These are phyloP conservation scores for Dioctria rufipes DNA, from an alignment of 2,888 invertebrate species.

Conservation along the genomic window DNA sequence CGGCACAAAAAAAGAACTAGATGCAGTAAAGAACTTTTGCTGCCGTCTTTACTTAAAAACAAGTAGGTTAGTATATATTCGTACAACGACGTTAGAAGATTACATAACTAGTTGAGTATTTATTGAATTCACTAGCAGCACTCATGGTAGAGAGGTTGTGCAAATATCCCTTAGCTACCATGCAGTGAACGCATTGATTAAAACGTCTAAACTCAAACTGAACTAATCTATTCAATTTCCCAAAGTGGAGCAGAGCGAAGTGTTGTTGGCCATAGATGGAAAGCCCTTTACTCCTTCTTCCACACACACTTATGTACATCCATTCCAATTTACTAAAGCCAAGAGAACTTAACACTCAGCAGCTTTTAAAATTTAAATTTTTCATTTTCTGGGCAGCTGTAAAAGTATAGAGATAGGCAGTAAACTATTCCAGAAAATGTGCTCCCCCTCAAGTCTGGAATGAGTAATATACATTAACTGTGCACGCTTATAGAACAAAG, in stretches of 20 bases:
- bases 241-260: background rate
- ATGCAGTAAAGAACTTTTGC: no score
- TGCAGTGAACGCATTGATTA: slow-evolving; percentile 4
- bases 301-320: no score
- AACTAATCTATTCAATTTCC: slow-evolving; percentile 1
- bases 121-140: no score
- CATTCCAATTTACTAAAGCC: slow-evolving; percentile 1
- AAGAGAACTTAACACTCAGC: slow-evolving; percentile 28
- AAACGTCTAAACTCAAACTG: slow-evolving; percentile 1
- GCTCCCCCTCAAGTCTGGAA: slow-evolving; percentile 15
- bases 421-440: slow-evolving; percentile 32
- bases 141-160: no score
- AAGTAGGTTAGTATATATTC: no score
- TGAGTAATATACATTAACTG: slow-evolving; percentile 49
- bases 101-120: no score
- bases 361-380: slow-evolving; percentile 49
- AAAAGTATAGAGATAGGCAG: slow-evolving; percentile 27
- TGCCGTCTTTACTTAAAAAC: no score
- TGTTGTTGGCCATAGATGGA: background rate
- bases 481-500: slow-evolving; percentile 3
- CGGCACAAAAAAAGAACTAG: no score
- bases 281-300: background rate
- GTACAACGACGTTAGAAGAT: no score
- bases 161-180: background rate
- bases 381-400: slow-evolving; percentile 37